These are phyloP conservation scores for Blomia tropicalis DNA, from an alignment of 2,888 invertebrate genomes.

Conservation along the genomic window DNA sequence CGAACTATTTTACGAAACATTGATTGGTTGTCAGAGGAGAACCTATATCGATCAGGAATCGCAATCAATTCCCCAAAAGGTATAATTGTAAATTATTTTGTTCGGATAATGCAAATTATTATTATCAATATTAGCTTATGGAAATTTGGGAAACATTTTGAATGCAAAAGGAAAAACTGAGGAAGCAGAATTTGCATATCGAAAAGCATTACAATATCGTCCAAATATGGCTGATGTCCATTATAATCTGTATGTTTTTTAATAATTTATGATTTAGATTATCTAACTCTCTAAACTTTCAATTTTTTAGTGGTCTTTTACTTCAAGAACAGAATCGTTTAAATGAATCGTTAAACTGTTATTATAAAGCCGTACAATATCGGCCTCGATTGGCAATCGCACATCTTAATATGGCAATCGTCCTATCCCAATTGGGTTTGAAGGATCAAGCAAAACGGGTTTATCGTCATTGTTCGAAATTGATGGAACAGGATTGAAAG, in stretches of 20 bases:
- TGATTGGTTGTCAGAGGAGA: slow-evolving; percentile 86
- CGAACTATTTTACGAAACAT: slow-evolving; percentile 64
- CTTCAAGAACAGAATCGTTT: slow-evolving; percentile 72
- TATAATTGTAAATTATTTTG: slow-evolving; percentile 35
- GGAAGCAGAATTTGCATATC: slow-evolving; percentile 81
- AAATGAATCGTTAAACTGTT: slow-evolving; percentile 73
- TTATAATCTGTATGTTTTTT: slow-evolving; percentile 79
- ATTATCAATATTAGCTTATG: slow-evolving; percentile 54
- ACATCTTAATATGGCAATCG: slow-evolving; percentile 76
- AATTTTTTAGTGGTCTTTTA: slow-evolving; percentile 63
- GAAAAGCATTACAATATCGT: slow-evolving; percentile 70
- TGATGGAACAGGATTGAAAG: slow-evolving; percentile 71
- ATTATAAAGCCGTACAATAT: slow-evolving; percentile 76
- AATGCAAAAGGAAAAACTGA: slow-evolving; percentile 66
- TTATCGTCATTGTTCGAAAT: slow-evolving; percentile 62
- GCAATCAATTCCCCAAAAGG: slow-evolving; percentile 94
- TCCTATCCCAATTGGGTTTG: slow-evolving; percentile 63
- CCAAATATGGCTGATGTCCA: slow-evolving; percentile 98
- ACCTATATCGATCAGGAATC: slow-evolving; percentile 74
- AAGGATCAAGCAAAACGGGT: slow-evolving; percentile 67
- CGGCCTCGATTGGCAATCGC: slow-evolving; percentile 84
- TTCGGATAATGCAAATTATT: background rate
- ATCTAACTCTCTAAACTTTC: background rate
- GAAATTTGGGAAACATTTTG: slow-evolving; percentile 87
- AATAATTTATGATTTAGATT: background rate